Evolutionary conservation across 2,888 invertebrate species (phyloP), one percentile per base, ranked within the genome.

Genomic region (Lamellibrachia columna): DNA sequence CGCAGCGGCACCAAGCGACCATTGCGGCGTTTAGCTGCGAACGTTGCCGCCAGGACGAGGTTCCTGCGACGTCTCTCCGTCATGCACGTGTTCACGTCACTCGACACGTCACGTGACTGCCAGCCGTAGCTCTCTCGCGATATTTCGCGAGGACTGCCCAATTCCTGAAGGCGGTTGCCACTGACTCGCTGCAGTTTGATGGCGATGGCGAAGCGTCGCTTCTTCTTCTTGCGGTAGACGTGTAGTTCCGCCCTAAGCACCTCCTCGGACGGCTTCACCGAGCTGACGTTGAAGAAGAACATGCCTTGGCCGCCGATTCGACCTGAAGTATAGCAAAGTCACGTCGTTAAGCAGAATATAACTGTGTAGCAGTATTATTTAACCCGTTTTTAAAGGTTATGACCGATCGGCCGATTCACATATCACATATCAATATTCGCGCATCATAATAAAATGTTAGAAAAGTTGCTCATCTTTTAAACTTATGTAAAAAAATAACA

Each of bases 201-300:
- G 60, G 60, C 91, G 52, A 92, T 53, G 53, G 90, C 91, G 90
- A 75, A 75, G 92, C 53, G 93, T 93, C 15, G 93, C 93, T 90
- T 95, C 55, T 95, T 94, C 94, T 95, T 95, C 75, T 75, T 75
- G 75, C 75, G 75, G 94, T 95, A 96, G 22, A 97, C 94, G 94
- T 97, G 97, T 58, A 97, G 95, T 93, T 97, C 96, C 52, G 96
- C 96, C 92, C 95, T 95, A 91, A 96, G 94, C 52, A 96, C 95
- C 91, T 95, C 95, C 94, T 96, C 96, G 1, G 95, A 94, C 6
- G 95, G 94, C 90, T 94, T 94, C 52, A 97, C 94, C 7, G 96
- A 96, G 28, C 95, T 95, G 93, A 96, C 94, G 94, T 97, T 96
- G 95, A 96, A 97, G n/a, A 96, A 94, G 93, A 96, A 95, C 95